Percentiles rank a stretch among this genome's conserved stretches.
These are phyloP conservation scores for Takifugu rubripes DNA, from an alignment of 2,797 vertebrate species.

Conservation along the genomic window DNA sequence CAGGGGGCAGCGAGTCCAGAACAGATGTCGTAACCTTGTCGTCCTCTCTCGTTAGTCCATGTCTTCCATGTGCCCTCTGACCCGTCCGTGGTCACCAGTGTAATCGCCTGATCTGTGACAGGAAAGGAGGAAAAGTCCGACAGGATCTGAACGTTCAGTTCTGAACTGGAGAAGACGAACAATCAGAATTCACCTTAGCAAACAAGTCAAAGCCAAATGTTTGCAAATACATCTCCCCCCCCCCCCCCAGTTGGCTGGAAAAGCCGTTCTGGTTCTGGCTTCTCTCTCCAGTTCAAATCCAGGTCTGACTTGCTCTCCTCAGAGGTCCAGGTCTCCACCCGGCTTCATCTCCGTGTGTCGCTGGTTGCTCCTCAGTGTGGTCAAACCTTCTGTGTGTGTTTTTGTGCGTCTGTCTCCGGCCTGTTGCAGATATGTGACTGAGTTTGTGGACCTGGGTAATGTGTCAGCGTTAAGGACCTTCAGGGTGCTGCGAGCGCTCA, in stretches of 20 bases:
- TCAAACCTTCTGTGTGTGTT: conserved; percentile 67
- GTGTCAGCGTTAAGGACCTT: conserved; percentile 98
- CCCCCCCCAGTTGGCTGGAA: no score
- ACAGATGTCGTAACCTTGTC: conserved; percentile 22
- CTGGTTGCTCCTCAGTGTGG: conserved; percentile 52
- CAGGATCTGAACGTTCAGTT: conserved; percentile 6
- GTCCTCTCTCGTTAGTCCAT: conserved; percentile 45
- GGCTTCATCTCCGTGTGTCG: conserved; percentile 25
- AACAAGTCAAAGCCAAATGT: no score
- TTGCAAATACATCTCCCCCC: no score
- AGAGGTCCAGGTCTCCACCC: conserved; percentile 7
- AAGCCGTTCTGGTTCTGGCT: no score
- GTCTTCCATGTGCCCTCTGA: conserved; percentile 43
- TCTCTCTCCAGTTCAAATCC: no score
- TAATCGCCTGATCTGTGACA: no score
- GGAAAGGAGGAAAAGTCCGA: conserved; percentile 46
- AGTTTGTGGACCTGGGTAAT: conserved; percentile 99
- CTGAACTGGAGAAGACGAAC: no score
- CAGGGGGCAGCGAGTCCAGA: conserved; percentile 32
- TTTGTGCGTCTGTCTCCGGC: conserved; percentile 82
- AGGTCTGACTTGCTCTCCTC: conserved; percentile 16
- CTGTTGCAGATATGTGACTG: conserved; percentile 98
- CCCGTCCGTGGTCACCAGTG: conserved; percentile 24
- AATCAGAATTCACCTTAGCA: no score
- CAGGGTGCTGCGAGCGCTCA: conserved; percentile 98